Conservation (phyloP, 2,888 invertebrate genomes). For the Allacma fusca region DNA sequence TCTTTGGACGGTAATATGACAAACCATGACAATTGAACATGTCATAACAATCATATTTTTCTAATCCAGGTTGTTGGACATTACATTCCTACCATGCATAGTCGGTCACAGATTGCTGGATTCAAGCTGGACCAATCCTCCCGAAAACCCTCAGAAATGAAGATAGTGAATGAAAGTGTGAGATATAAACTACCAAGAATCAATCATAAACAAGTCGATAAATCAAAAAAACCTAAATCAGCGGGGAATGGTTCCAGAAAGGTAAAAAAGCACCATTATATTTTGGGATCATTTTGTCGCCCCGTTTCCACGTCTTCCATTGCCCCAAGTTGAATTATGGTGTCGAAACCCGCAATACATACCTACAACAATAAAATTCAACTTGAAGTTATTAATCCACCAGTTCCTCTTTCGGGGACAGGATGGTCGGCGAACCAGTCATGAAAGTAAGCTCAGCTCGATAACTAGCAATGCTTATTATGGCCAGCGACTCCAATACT, state of each 20-base stretch:
- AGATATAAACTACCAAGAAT: not conserved
- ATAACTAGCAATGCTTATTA: not conserved
- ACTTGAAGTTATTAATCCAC: not conserved
- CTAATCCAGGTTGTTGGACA: not conserved
- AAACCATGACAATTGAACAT: too few relatives aligned
- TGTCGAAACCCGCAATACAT: conserved; percentile 22
- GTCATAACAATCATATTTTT: not conserved
- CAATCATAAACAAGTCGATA: not conserved
- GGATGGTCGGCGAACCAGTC: not conserved
- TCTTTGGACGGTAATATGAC: too few relatives aligned
- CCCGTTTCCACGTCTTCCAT: not conserved
- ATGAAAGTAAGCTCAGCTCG: not conserved
- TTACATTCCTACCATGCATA: not conserved
- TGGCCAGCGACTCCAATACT: not conserved
- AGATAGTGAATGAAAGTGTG: not conserved
- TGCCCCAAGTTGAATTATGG: conserved; percentile 27
- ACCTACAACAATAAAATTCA: not conserved
- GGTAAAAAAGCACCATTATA: too few relatives aligned
- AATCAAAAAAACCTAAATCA: not conserved
- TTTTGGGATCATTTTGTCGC: not conserved
- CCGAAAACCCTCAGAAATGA: not conserved
- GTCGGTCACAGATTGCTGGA: not conserved
- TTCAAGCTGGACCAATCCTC: not conserved
- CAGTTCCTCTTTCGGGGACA: not conserved
- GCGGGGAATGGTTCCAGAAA: not conserved